Evolutionary conservation across 2,888 invertebrate genomes (phyloP), one percentile per base, ranked within the genome.

Genomic region (Himalopsyche japonica): DNA sequence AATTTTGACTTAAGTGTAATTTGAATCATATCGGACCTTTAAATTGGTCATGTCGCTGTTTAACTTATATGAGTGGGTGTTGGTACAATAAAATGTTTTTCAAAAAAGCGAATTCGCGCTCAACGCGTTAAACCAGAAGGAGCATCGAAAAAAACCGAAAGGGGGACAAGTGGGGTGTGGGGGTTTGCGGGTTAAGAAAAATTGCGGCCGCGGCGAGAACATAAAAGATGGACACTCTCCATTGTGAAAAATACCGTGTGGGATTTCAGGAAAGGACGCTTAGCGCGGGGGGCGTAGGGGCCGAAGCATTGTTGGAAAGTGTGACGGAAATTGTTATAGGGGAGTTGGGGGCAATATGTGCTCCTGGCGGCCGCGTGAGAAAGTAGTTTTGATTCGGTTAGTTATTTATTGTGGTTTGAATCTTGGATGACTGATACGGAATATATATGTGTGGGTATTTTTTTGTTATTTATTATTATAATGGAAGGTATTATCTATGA

Each of bases 171-270:
- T 47, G 30, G 79, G 15, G 43, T 43, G 79, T 8, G 77, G 18
- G n/a, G 32, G n/a, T n/a, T 32, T 7, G 24, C 76, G 76, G 37
- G 32, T 76, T 76, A 83, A 84, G 87, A 87, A 79, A 84, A 84
- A 86, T 86, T 86, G 83, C 83, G 79, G 79, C 86, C 78, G 86
- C 84, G 82, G 87, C 87, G 87, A 86, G 87, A 88, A 88, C 88
- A 88, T 88, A 87, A 87, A 87, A 88, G 88, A 87, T 87, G 86
- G 85, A 87, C 86, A 87, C 87, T 86, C 83, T 79, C 84, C 82
- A 86, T 86, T 84, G 86, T 85, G 86, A 81, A 82, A 86, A 86
- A 86, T 86, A 86, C 84, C 81, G 84, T 83, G 76, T 81, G 83
- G 84, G 86, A 84, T 84, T 82, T 81, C 18, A 30, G 81, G 32